Evolutionary conservation across 2,888 invertebrate species (phyloP), one percentile per base, ranked within the genome.

Genomic region (Pandemis cinnamomeana): DNA sequence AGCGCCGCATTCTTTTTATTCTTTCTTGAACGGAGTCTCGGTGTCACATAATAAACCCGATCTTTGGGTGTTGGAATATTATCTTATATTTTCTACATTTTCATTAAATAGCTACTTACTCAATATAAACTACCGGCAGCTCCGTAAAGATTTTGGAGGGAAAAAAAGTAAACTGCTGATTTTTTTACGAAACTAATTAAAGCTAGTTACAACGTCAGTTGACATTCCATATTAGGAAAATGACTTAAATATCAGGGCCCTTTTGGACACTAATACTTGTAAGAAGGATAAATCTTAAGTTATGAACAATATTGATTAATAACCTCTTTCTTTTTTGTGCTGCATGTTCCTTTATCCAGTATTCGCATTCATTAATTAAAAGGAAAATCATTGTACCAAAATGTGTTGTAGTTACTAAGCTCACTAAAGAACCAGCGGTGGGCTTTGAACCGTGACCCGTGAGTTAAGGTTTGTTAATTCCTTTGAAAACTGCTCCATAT

Each of bases 401-500:
- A 41, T 42, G 7, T 61, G n/a, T 41, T 42, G 61, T 41, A 42
- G 41, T 61, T 53, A 5, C 10, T 1, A 66, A n/a, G 66, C 10
- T 48, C 10, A 6, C 27, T 53, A 66, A 66, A 66, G 7, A 36
- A 51, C 51, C 36, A 15, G 5, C 7, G 51, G 36, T 11, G 15
- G 0, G 27, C 58, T 61, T 27, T 41, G n/a, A 51, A 63, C 55
- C 68, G 46, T 61, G 53, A 69, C 60, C 53, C 44, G 27, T 13
- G 20, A 51, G 53, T 15, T 48, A 64, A 60, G 66, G 44, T 71
- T 70, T n/a, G 70, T 66, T 70, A 72, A 75, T 72, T 66, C 69
- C 75, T 75, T 62, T 62, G 66, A 55, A 20, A 68, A 61, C 67
- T 66, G 51, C 20, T 53, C 60, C 64, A 75, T 68, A 75, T 71